phyloP scores from a whole-genome alignment of 2,113 vertebrate genomes.

The Gymnocephalus cernua region DNA sequence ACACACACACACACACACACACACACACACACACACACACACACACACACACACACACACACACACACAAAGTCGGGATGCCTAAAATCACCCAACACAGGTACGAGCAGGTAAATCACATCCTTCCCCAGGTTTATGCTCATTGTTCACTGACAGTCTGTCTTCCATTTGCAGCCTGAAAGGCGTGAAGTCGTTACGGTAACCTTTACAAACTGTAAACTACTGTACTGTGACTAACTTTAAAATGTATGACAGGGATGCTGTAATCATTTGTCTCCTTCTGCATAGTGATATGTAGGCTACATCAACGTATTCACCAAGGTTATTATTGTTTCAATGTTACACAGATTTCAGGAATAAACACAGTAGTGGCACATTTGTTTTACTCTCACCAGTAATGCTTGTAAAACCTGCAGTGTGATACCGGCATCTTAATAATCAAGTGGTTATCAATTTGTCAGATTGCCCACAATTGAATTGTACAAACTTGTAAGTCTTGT shows the following conservation, averaged over 20 bases:
- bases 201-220: conserved; percentile 64
- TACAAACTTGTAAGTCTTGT: conserved; percentile 1
- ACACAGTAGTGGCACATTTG: neutral
- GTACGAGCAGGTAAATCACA: conserved; percentile 59
- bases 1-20: neutral
- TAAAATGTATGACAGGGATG: conserved; percentile 38
- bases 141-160: conserved; percentile 59
- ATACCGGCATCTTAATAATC: conserved; percentile 18
- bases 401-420: neutral
- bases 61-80: conserved; percentile 8
- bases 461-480: conserved; percentile 5
- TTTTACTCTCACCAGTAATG: neutral
- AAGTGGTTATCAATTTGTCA: conserved; percentile 13
- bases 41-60: neutral
- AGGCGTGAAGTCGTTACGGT: conserved; percentile 44
- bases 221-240: conserved; percentile 52
- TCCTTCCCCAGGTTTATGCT: conserved; percentile 37
- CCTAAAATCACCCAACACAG: conserved; percentile 43
- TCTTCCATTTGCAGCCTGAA: conserved; percentile 42
- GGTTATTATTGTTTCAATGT: conserved; percentile 47
- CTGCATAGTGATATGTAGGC: conserved; percentile 33
- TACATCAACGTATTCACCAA: conserved; percentile 40
- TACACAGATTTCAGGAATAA: conserved; percentile 26
- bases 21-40: neutral
- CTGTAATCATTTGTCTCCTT: conserved; percentile 39